A percentile compares a stretch with the other conserved stretches of the same genome.
These are phyloP conservation scores for Calcarius lapponicus DNA, from an alignment of 2,797 vertebrate species.

Conservation along the genomic window DNA sequence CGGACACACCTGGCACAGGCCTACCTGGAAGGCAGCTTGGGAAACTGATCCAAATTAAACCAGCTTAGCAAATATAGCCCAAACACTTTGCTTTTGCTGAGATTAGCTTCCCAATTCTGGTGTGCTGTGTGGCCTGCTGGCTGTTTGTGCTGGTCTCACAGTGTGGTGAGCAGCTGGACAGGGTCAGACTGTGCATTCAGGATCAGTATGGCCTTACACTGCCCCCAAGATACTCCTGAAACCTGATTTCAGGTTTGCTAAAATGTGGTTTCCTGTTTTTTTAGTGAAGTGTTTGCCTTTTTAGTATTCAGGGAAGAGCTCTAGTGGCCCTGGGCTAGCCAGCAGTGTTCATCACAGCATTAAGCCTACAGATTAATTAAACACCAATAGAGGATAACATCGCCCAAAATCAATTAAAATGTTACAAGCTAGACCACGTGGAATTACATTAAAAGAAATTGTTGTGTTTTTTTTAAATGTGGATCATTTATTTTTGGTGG, in stretches of 20 bases:
- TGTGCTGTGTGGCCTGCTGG: neutral
- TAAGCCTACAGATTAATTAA: neutral
- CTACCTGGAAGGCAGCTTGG: neutral
- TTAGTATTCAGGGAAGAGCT: neutral
- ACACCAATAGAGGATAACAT: neutral
- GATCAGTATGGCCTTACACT: neutral
- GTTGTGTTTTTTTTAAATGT: neutral
- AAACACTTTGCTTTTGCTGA: neutral
- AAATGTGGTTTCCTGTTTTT: constrained; percentile 46
- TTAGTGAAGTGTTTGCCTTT: neutral
- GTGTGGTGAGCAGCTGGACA: neutral
- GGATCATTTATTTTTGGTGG: neutral
- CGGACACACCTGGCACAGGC: neutral
- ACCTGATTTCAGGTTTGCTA: neutral
- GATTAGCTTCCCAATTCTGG: neutral
- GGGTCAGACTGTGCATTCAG: neutral
- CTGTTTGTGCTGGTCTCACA: neutral
- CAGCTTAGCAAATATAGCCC: neutral
- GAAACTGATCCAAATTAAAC: neutral
- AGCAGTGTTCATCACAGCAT: neutral
- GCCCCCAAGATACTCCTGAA: neutral
- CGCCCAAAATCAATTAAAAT: neutral
- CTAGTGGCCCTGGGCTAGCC: neutral
- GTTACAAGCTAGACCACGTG: neutral
- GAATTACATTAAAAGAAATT: neutral